Base-by-base conservation (phyloP, 2,797 vertebrate genomes). In the Sebastes cheni region DNA sequence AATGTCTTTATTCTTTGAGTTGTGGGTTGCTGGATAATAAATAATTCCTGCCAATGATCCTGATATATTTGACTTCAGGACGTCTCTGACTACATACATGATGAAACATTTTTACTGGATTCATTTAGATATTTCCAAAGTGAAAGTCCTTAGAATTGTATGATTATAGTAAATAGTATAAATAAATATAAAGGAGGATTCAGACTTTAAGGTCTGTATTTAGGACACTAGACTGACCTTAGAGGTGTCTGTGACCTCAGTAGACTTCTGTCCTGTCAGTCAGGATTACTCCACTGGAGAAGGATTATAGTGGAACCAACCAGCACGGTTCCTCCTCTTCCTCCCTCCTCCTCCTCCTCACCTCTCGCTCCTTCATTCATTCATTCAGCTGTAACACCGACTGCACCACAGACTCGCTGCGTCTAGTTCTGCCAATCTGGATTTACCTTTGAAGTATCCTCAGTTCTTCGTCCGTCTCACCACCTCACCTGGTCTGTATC, bases 301-400 rank as follows among this genome's bases (percentile, higher is more conserved):
- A 68, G 86, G 90, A 91, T 92, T 89, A 91, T 2, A 52, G 62
- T 64, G 23, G 4, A 70, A 32, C 81, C 83, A 82, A 77, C 30
- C 86, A 62, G 20, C 46, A 6, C 1, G 1, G 4, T 11, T 20
- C 54, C 12, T 74, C 62, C 61, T 75, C 79, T 5, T 67, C 76
- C 66, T 62, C 54, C 68, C 81, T 80, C 82, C 79, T 23, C 10
- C 30, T 82, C 65, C 0, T 13, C 18, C 64, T 5, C 65, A 52
- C 46, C 65, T 58, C 18, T 25, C 39, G 25, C 77, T 80, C 22
- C 75, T 8, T 55, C 39, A 42, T 14, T 72, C 61, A 58, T 79
- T 80, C 88, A 72, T 39, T 39, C 36, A 39, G 69, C 70, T 58
- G 22, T 36, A 18, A 11, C 39, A 8, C 36, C 9, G n/a, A 1